phyloP scores from a whole-genome alignment of 2,888 invertebrate genomes.

The Drosophila meridionalis region DNA sequence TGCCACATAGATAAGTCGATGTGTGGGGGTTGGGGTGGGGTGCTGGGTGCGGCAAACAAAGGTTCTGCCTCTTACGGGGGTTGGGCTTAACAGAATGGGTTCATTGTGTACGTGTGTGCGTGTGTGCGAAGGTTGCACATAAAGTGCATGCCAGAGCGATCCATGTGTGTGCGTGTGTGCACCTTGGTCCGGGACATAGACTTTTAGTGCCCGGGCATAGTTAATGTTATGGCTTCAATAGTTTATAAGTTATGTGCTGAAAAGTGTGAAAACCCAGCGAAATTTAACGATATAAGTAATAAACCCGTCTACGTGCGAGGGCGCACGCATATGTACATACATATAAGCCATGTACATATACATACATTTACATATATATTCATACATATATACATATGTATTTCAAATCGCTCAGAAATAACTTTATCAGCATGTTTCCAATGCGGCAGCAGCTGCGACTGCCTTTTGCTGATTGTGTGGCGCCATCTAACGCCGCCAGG shows the following conservation, averaged over 20 bases:
- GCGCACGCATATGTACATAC: constrained; percentile 3
- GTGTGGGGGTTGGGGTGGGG: neutral
- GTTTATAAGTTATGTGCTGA: constrained; percentile 59
- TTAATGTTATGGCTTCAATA: constrained; percentile 58
- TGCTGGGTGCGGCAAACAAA: constrained; percentile 60
- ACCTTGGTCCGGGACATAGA: constrained; percentile 53
- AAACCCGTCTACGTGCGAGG: constrained; percentile 34
- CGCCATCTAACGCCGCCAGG: constrained; percentile 14
- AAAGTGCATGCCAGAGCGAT: constrained; percentile 57
- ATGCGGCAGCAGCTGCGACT: neutral
- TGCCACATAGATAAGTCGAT: constrained; percentile 70
- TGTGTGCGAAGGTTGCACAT: constrained; percentile 65
- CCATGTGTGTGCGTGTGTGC: constrained; percentile 15
- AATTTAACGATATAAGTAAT: constrained; percentile 58
- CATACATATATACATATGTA: constrained; percentile 8
- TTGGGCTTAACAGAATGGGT: constrained; percentile 30
- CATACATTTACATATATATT: neutral
- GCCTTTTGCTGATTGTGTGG: constrained; percentile 1
- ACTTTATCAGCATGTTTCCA: neutral
- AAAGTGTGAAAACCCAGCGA: constrained; percentile 53
- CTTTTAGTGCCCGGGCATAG: constrained; percentile 59
- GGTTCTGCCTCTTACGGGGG: constrained; percentile 55
- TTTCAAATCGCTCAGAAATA: neutral
- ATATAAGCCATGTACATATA: constrained; percentile 1
- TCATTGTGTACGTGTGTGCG: constrained; percentile 29